Conservation (phyloP, 2,797 vertebrate genomes). For the Sebastes nivosus region DNA sequence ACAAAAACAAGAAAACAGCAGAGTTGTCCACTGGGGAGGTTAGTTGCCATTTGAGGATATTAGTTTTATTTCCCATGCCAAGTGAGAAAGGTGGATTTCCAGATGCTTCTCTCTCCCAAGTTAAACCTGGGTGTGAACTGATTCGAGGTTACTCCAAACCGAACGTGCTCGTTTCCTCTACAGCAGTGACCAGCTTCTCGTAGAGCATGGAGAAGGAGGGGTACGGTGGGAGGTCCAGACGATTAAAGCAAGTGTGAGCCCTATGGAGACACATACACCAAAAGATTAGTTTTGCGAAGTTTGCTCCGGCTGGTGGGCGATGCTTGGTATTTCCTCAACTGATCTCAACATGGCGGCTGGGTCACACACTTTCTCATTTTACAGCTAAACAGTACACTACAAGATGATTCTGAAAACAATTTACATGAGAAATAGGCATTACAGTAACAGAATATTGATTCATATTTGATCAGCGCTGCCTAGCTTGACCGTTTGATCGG, state of each 20-base stretch:
- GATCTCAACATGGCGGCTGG: no score
- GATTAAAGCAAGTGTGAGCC: constrained; percentile 98
- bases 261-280: constrained; percentile 68
- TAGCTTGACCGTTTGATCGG: no score
- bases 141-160: constrained; percentile 88
- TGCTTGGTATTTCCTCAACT: no score
- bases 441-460: no score
- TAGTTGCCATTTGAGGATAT: constrained; percentile 66
- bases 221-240: constrained; percentile 96
- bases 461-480: no score
- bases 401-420: no score
- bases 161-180: constrained; percentile 98
- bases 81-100: constrained; percentile 20
- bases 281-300: not conserved
- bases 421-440: no score
- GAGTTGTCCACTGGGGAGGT: constrained; percentile 32
- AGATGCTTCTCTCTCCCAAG: constrained; percentile 14
- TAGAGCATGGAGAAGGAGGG: constrained; percentile 98
- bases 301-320: no score
- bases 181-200: constrained; percentile 96
- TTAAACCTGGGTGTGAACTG: not conserved
- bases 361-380: no score
- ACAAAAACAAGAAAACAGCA: constrained; percentile 14
- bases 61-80: constrained; percentile 38
- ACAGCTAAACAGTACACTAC: no score